Evolutionary conservation across 2,797 vertebrate genomes (phyloP), one percentile per base, ranked within the genome.

Genomic region (Sebastes matsubarae): DNA sequence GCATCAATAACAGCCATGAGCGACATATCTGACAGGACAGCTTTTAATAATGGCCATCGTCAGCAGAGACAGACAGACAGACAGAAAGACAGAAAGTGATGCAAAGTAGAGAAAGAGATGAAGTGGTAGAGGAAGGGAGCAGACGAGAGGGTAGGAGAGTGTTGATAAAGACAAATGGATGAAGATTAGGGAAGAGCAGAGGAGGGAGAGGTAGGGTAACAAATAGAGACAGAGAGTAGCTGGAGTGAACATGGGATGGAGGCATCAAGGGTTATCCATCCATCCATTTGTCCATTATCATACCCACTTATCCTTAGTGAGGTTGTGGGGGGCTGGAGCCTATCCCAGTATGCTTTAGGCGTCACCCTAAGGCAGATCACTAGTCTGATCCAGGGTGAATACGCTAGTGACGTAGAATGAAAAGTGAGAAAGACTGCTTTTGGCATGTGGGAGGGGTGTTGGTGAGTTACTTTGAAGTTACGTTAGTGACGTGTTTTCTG

Each of bases 1-100:
- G 70, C 84, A 95, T 95, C 94, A 91, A 94, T 95, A 94, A 92
- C 78, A 69, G 88, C 75, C 83, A 75, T 79, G 88, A 87, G 83
- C 78, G 59, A 84, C 87, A 87, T 81, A 86, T 89, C 82, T 86
- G 89, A 92, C 86, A 69, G 79, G 79, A 81, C 72, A 85, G 92
- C 87, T 92, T 93, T 94, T 92, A 92, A 93, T 93, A 92, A 92
- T 87, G 84, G 85, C 88, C 85, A 71, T 74, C 36, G 68, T 93
- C 94, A 93, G 94, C 93, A 91, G 54, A 85, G 80, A 72, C 52
- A 57, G 61, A 79, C 25, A 36, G 57, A 75, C 64, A 60, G 76
- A 83, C 29, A 34, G 7, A 25, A 3, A 63, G 22, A 27, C 1
- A 29, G 61, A 73, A 36, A 73, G 61, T 13, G 57, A 64, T 29